Base-by-base conservation (phyloP, 2,888 invertebrate species). In the Cryptocheilus praepositus region DNA sequence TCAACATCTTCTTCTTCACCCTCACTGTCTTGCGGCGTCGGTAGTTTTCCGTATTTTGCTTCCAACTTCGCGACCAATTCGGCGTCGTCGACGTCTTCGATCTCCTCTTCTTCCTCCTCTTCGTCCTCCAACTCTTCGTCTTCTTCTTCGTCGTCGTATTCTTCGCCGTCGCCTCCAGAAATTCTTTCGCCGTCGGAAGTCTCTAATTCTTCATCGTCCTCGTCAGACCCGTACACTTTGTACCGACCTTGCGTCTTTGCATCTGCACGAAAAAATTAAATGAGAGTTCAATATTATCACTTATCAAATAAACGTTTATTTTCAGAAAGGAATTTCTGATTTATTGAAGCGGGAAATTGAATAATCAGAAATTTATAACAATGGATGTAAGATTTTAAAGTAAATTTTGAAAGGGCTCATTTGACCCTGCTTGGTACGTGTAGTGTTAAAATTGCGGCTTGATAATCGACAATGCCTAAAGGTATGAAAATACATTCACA, bases 11-110 rank as follows among this genome's bases (percentile, higher is more conserved):
- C 91, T 86, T 87, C 86, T 51, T 89, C 88, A 22, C 74, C 79
- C 67, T 86, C 81, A 72, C 92, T 91, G 13, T 84, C 83, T 43
- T 77, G 77, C 36, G 82, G 80, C 19, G 81, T 80, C 16, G 92
- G 92, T 61, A 94, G 87, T 74, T 93, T 92, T 59, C 94, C 94
- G 85, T 94, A 94, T 90, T 94, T 94, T 25, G 92, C 93, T 84
- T 94, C 94, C 64, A 94, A 89, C 73, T 94, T 91, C 81, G 90
- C 93, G 79, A 94, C 90, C 55, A 94, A 89, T 72, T 94, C 94
- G 5, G 91, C 91, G 83, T 94, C 94, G 82, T 94, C 94, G 0
- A 93, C 92, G 77, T 93, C 93, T 61, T 84, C 84, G 22, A 69
- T 63, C 25, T 84, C 86, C 49, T 89, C 87, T 16, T 85, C 85